Evolutionary conservation across 2,113 vertebrate genomes (phyloP).

Genomic region (Choloepus hoffmanni): DNA sequence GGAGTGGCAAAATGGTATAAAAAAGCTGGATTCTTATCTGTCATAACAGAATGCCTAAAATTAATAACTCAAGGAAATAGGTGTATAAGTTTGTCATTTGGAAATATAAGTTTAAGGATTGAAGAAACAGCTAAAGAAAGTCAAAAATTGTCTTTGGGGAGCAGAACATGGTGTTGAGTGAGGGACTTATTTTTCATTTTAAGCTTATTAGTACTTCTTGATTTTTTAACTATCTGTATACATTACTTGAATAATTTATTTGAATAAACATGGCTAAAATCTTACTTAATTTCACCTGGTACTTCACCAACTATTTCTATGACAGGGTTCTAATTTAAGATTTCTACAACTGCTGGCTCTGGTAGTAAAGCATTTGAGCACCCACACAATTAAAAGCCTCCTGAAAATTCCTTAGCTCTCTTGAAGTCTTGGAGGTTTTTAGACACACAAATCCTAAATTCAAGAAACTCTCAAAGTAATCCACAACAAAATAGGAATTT

Average conservation of each 20-base stretch:
- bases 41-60: constrained; percentile 31
- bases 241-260: not conserved
- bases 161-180: not conserved
- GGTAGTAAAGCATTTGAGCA: not conserved
- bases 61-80: constrained; percentile 51
- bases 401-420: constrained; percentile 47
- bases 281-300: not conserved
- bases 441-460: constrained; percentile 64
- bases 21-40: not conserved
- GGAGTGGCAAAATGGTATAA: not conserved
- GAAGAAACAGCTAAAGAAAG: not conserved
- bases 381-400: not conserved
- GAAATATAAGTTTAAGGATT: not conserved
- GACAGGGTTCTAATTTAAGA: constrained; percentile 14
- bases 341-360: not conserved
- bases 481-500: constrained; percentile 58
- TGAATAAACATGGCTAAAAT: not conserved
- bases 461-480: constrained; percentile 74
- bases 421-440: constrained; percentile 61
- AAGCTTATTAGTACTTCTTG: constrained; percentile 7
- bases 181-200: constrained; percentile 40
- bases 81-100: not conserved
- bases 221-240: constrained; percentile 38
- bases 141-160: not conserved
- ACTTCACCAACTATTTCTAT: not conserved